Base-by-base conservation (phyloP, 2,797 vertebrate species). In the Esox lucius region DNA sequence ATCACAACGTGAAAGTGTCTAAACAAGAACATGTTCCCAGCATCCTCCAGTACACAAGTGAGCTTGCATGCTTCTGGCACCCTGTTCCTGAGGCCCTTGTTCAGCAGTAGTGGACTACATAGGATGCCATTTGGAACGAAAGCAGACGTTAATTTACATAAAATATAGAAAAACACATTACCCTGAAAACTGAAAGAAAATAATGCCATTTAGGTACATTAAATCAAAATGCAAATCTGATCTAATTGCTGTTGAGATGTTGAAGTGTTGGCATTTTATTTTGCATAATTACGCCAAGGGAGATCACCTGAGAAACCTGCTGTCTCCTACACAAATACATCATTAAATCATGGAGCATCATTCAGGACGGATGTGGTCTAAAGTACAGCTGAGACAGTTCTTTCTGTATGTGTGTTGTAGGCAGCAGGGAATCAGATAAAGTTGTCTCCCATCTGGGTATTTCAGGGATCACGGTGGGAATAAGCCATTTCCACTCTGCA, bases 221-320 rank as follows among this genome's bases (percentile, higher is more conserved):
- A 82, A 86, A 88, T 90, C 85, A 87, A 89, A 90, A 91, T 87
- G 86, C 78, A 85, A 90, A 91, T 87, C 72, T 80, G 66, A 82
- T 75, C 75, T 88, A 86, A 91, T 88, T 91, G 80, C 82, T 80
- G 64, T 72, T 71, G 83, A 72, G 62, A 78, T 75, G 78, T 76
- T 82, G 75, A 78, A 75, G 80, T 84, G 74, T 80, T 80, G 82
- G 81, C 71, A 73, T 77, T 83, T 83, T 74, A 81, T 80, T 78
- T 66, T 72, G 72, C 59, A 56, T 85, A 76, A 81, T 78, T 76
- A 75, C 48, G 22, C 71, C 33, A 31, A 51, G 53, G 80, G 87
- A 82, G 75, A 68, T 83, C 73, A 78, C 75, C 79, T 83, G 79
- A 81, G 76, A 81, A 75, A 22, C 70, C 1, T 15, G n/a, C 68